Evolutionary conservation across 2,888 invertebrate species (phyloP).

Genomic region (Lasius fuliginosus): DNA sequence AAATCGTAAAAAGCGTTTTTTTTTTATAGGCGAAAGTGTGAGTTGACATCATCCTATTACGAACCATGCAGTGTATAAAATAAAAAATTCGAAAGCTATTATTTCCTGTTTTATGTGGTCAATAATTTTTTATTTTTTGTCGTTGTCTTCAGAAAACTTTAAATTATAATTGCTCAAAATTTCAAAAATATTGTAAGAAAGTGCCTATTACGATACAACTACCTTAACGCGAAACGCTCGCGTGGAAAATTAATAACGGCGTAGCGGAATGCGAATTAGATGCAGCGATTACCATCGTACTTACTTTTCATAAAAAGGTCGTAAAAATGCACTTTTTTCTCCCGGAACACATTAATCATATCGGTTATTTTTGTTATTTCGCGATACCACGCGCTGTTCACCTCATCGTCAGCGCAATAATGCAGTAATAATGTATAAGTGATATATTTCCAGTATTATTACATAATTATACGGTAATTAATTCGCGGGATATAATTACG

Average conservation of each 20-base stretch:
- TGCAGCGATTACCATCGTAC: not conserved
- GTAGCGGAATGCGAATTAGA: not conserved
- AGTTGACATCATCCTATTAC: no score
- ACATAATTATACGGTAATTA: constrained; percentile 55
- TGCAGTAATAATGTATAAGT: constrained; percentile 42
- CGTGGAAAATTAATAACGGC: not conserved
- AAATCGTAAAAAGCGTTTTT: no score
- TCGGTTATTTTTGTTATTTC: constrained; percentile 16
- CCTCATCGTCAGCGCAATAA: not conserved
- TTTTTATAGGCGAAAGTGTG: no score
- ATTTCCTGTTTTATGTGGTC: no score
- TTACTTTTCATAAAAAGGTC: no score
- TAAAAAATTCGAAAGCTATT: no score
- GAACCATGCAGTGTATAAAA: no score
- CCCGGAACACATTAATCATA: not conserved
- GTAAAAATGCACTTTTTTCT: not conserved
- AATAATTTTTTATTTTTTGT: no score
- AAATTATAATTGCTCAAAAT: no score
- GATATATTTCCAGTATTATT: constrained; percentile 54
- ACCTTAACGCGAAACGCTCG: not conserved
- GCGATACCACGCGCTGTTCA: constrained; percentile 24
- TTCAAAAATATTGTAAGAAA: no score
- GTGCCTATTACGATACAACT: no score
- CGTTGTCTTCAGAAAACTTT: no score
- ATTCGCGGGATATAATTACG: constrained; percentile 49